Conservation (phyloP, 2,113 vertebrate genomes). For the Pelusios castaneus region DNA sequence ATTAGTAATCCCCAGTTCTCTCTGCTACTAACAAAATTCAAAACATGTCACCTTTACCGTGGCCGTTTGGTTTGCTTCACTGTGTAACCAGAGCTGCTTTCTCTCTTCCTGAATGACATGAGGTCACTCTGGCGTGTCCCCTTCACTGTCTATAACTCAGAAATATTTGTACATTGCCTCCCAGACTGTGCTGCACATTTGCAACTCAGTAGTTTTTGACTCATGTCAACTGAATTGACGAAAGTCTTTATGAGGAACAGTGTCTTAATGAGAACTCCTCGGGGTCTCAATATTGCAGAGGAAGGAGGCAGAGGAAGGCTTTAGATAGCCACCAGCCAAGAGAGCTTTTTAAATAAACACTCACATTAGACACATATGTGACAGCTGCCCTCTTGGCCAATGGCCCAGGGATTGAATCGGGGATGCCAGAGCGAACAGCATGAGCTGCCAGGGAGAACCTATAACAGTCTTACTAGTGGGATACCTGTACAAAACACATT, state of each 20-base stretch:
- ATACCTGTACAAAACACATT: neutral
- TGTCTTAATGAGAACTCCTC: neutral
- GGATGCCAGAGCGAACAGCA: neutral
- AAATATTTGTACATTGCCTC: neutral
- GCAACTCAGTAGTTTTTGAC: neutral
- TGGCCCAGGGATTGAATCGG: neutral
- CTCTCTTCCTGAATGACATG: neutral
- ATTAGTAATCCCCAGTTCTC: neutral
- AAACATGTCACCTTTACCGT: neutral
- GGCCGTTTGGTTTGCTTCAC: neutral
- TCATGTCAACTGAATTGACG: neutral
- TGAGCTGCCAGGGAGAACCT: neutral
- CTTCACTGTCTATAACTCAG: neutral
- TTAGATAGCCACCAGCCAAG: neutral
- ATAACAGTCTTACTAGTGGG: neutral
- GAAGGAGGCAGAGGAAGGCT: neutral
- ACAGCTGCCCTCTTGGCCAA: neutral
- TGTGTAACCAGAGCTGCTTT: neutral
- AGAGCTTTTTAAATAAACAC: neutral
- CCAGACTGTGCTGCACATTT: neutral
- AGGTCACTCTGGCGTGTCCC: neutral
- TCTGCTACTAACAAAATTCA: neutral
- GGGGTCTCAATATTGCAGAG: neutral
- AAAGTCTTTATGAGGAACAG: neutral
- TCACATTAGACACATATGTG: neutral